phyloP scores from a whole-genome alignment of 2,888 invertebrate species.

The Caenorhabditis becei region DNA sequence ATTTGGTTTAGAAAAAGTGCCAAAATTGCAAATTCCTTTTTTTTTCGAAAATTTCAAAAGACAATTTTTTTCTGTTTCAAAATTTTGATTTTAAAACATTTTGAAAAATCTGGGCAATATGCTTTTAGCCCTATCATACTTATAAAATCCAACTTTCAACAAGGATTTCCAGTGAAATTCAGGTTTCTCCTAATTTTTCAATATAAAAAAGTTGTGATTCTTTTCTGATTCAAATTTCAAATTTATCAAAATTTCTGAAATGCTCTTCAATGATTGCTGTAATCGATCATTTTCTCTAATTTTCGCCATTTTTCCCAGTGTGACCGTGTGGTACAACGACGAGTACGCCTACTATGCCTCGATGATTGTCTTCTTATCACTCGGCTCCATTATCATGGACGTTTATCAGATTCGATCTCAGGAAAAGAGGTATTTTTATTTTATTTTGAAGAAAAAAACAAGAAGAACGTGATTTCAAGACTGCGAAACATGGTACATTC shows the following conservation, averaged over 20 bases:
- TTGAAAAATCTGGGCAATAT: too few species aligned
- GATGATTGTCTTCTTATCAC: conserved; percentile 90
- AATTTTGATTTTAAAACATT: too few species aligned
- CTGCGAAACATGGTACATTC: conserved; percentile 87
- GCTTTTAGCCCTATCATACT: too few species aligned
- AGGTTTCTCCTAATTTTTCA: not conserved
- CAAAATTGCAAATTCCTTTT: not conserved
- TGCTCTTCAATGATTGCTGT: too few species aligned
- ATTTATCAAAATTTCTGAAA: conserved; percentile 3
- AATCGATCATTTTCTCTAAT: too few species aligned
- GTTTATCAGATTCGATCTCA: conserved; percentile 85
- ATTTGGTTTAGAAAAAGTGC: too few species aligned
- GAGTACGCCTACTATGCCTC: conserved; percentile 91
- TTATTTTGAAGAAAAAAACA: conserved; percentile 3
- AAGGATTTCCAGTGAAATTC: too few species aligned
- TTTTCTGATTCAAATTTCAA: too few species aligned
- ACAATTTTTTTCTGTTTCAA: too few species aligned
- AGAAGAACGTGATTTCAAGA: conserved; percentile 24
- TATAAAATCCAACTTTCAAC: too few species aligned
- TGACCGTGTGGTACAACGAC: conserved; percentile 89
- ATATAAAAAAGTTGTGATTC: conserved; percentile 9
- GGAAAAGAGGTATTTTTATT: conserved; percentile 84
- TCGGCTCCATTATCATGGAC: conserved; percentile 86
- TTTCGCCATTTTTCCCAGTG: conserved; percentile 66
- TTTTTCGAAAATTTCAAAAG: too few species aligned